A percentile compares a stretch with the other conserved stretches of the same genome.
Conservation (phyloP, 2,888 invertebrate species). For the Leptopilina drosophilae region DNA sequence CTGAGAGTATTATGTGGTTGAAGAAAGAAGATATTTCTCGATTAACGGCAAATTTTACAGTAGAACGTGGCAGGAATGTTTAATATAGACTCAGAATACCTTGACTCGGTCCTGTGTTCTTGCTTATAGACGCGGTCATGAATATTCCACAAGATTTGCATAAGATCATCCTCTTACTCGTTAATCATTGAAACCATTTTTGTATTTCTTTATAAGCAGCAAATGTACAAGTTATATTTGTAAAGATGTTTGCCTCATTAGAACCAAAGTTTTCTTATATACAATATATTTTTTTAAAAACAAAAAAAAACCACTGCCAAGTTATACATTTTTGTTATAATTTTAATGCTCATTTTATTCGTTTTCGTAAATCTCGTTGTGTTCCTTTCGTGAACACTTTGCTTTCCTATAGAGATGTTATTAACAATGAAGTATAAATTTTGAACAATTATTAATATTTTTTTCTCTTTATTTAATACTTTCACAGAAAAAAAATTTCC, state of each 20-base stretch:
- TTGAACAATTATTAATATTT: no score
- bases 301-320: no score
- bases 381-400: no score
- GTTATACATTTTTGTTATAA: no score
- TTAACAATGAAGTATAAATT: no score
- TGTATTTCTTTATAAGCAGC: not conserved
- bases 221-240: not conserved
- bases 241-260: not conserved
- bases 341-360: no score
- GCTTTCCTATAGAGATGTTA: no score
- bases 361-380: no score
- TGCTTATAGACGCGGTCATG: constrained; percentile 9
- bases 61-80: not conserved
- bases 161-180: constrained; percentile 24
- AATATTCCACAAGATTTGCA: constrained; percentile 8
- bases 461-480: no score
- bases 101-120: constrained; percentile 28
- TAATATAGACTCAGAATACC: not conserved
- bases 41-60: constrained; percentile 1
- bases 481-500: no score
- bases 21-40: constrained; percentile 7
- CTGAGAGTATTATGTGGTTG: not conserved
- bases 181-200: constrained; percentile 22
- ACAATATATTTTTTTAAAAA: no score
- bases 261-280: not conserved